Percentiles rank a stretch among this genome's conserved stretches.
Conservation (phyloP, 2,797 vertebrate species). For the Gorsachius magnificus region DNA sequence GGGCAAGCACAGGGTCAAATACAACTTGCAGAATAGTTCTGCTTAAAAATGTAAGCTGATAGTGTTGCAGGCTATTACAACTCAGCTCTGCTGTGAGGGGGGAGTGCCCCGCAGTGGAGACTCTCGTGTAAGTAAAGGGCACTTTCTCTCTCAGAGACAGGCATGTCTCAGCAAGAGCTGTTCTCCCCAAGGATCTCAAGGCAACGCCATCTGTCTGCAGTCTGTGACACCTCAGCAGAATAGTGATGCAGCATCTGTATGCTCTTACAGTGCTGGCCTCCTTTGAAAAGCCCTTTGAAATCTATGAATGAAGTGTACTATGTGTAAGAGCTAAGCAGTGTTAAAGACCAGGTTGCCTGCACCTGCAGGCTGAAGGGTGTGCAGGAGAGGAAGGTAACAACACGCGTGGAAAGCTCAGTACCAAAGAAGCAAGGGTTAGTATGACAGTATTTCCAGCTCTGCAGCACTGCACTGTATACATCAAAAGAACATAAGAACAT, state of each 20-base stretch:
- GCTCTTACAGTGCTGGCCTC: background rate
- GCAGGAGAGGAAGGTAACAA: background rate
- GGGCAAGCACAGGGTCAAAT: background rate
- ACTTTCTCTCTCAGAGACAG: background rate
- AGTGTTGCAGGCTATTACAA: background rate
- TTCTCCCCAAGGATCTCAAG: background rate
- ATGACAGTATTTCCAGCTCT: background rate
- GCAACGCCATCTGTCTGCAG: background rate
- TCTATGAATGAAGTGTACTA: background rate
- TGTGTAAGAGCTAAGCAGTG: background rate
- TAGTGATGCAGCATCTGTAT: background rate
- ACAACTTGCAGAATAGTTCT: background rate
- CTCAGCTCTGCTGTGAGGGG: background rate
- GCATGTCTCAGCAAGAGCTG: background rate
- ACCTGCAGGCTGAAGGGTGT: background rate
- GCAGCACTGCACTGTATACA: fast-evolving
- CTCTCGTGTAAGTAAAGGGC: background rate
- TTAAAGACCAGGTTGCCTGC: background rate
- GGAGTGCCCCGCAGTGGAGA: background rate
- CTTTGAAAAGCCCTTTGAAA: background rate
- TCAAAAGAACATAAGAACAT: background rate
- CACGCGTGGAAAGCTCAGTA: fast-evolving
- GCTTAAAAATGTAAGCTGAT: background rate
- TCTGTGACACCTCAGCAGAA: background rate
- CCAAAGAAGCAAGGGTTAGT: background rate